Conservation (phyloP, 2,888 invertebrate species). For the Heteromyza rotundicornis region DNA sequence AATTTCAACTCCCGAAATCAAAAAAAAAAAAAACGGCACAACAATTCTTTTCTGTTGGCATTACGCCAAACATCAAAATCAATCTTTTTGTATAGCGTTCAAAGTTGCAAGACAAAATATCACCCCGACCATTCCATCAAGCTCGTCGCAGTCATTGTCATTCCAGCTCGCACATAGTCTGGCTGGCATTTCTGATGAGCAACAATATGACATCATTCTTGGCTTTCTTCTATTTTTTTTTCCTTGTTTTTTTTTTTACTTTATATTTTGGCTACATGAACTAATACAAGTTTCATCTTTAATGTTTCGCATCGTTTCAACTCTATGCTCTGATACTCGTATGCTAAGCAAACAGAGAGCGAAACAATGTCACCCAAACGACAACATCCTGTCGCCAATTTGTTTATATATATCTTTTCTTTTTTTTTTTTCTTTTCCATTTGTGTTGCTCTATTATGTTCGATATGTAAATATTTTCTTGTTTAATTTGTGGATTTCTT, state of each 20-base stretch:
- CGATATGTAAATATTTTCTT: slow-evolving; percentile 6
- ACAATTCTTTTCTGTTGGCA: slow-evolving; percentile 9
- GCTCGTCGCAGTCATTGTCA: not conserved
- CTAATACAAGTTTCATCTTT: not conserved
- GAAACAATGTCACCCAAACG: slow-evolving; percentile 15
- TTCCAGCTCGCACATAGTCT: not conserved
- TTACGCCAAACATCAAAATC: slow-evolving; percentile 23
- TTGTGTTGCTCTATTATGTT: slow-evolving; percentile 1
- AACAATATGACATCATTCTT: slow-evolving; percentile 2
- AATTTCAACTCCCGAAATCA: no score
- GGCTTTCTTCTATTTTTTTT: not conserved
- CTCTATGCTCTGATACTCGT: not conserved
- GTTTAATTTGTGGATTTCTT: not conserved
- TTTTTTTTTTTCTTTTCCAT: no score
- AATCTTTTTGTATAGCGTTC: slow-evolving; percentile 9
- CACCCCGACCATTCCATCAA: no score
- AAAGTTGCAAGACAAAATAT: not conserved
- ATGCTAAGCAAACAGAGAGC: slow-evolving; percentile 1
- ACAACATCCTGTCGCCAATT: slow-evolving; percentile 12
- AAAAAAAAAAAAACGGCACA: no score
- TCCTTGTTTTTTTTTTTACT: not conserved
- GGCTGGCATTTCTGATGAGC: not conserved
- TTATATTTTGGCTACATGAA: not conserved
- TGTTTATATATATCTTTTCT: no score
- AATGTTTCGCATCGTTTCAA: not conserved